Percentiles rank a stretch among this genome's conserved stretches.
phyloP scores from a whole-genome alignment of 2,113 vertebrate genomes.

The Pseudorhombus dupliciocellatus region DNA sequence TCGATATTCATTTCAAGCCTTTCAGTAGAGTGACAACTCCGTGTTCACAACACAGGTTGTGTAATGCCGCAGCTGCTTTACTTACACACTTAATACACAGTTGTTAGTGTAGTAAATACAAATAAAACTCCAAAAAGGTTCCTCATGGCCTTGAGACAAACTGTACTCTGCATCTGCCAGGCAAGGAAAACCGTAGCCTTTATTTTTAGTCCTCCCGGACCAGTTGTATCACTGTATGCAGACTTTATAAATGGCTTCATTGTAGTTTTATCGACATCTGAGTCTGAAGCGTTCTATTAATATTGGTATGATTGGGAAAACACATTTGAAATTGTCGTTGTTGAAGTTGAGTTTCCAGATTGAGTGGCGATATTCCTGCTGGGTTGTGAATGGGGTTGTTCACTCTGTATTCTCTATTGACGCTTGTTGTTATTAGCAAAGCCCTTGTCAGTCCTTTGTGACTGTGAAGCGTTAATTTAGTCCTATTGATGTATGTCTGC shows the following conservation, averaged over 20 bases:
- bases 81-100: background rate
- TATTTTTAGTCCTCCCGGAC: background rate
- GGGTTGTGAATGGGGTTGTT: background rate
- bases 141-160: background rate
- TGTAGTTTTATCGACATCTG: too few relatives aligned
- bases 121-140: background rate
- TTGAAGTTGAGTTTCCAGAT: background rate
- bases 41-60: background rate
- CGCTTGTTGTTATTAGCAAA: slow-evolving; percentile 14
- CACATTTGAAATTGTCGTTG: background rate
- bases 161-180: background rate
- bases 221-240: background rate
- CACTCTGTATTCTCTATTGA: background rate
- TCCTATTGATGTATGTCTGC: slow-evolving; percentile 57
- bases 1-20: slow-evolving; percentile 8
- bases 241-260: background rate
- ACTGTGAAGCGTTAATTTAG: slow-evolving; percentile 35
- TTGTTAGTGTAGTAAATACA: background rate
- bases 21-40: slow-evolving; percentile 7
- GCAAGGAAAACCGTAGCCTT: background rate
- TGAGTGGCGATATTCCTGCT: background rate
- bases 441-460: slow-evolving; percentile 22
- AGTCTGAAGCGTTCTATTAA: background rate
- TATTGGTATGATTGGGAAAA: background rate
- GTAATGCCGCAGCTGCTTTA: background rate